These are phyloP conservation scores for Trypoxylon attenuatum DNA, from an alignment of 2,888 invertebrate genomes.

Conservation along the genomic window DNA sequence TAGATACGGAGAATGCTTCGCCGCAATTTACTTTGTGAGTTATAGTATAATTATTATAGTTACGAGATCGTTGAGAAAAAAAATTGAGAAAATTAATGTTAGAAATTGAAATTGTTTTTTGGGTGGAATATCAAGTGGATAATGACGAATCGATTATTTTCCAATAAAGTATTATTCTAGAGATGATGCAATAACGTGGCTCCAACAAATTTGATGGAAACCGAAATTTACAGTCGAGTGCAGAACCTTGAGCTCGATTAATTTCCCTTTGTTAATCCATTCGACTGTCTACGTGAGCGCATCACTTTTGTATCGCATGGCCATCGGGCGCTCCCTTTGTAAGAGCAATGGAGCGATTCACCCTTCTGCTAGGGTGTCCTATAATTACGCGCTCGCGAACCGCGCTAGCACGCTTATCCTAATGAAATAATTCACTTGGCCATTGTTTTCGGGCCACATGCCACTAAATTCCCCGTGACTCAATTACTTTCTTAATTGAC, in stretches of 20 bases:
- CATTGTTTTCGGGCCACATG: constrained; percentile 20
- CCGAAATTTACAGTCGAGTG: constrained; percentile 5
- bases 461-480: constrained; percentile 2
- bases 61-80: too few relatives aligned
- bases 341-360: constrained; percentile 31
- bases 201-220: too few relatives aligned
- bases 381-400: constrained; percentile 37
- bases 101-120: too few relatives aligned
- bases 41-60: too few relatives aligned
- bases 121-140: too few relatives aligned
- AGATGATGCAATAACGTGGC: too few relatives aligned
- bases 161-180: too few relatives aligned
- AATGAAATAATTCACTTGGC: constrained; percentile 36
- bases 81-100: too few relatives aligned
- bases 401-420: constrained; percentile 11
- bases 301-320: constrained; percentile 4
- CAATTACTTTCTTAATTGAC: background rate
- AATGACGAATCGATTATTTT: too few relatives aligned
- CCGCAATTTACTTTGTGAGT: too few relatives aligned
- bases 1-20: too few relatives aligned
- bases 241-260: constrained; percentile 38
- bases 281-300: constrained; percentile 32
- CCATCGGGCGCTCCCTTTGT: constrained; percentile 33
- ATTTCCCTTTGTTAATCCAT: constrained; percentile 43
- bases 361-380: constrained; percentile 24